Base-by-base conservation (phyloP, 2,888 invertebrate species). In the Drosophila sordidapex region DNA sequence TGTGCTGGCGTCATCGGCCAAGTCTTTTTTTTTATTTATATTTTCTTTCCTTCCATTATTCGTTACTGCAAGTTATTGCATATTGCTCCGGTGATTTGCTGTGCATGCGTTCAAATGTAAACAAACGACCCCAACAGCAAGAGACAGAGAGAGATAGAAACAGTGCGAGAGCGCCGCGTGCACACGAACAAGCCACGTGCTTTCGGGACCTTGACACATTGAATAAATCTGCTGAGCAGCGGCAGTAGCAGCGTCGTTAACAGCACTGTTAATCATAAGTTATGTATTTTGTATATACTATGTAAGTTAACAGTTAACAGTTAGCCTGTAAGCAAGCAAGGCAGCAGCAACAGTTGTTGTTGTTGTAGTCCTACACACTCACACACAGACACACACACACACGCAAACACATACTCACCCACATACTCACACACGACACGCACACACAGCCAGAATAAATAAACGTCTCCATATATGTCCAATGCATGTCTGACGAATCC, bases 161-260 rank as follows among this genome's bases (percentile, higher is more conserved):
- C 38, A 36, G 56, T 21, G 35, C 36, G 46, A 57, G 54, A 58
- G 52, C 15, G 40, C 10, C 15, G 40, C 40, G 31, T 21, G 21
- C 31, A 43, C 13, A 36, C 29, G 33, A 58, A 36, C 59, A 33
- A 43, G 38, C 65, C 84, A 82, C 81, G 75, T 81, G 67, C 82
- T 87, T 89, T 84, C 89, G 75, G 71, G 82, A 87, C 84, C 84
- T 84, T 89, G 84, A 89, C 84, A 84, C 56, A 70, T 71, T 49
- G 27, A 27, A 49, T 49, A n/a, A 29, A 11, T 49, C 18, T 25
- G 71, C 36, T 29, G 38, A 48, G 56, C 56, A 43, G 53, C 56
- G 57, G 25, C 25, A 25, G 25, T 25, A 25, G 25, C 25, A 25
- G 25, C 25, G 48, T 15, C 35, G 27, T 35, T 43, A 40, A 51